Evolutionary conservation across 2,113 vertebrate genomes (phyloP).

Genomic region (Cynopterus brachyotis): DNA sequence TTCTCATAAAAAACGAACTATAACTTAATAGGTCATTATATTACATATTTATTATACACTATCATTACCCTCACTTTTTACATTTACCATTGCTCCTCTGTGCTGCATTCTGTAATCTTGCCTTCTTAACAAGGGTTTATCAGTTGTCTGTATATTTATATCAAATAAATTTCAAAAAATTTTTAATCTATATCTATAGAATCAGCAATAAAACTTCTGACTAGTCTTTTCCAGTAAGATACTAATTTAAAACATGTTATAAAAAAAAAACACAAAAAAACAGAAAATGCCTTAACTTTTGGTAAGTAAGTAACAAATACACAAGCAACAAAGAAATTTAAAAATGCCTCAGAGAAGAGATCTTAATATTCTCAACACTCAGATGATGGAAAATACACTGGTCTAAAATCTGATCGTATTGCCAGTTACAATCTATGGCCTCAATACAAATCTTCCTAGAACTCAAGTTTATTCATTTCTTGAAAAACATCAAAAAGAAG

Average conservation of each 20-base stretch:
- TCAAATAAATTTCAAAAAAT: slow-evolving; percentile 14
- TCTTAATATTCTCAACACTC: not conserved
- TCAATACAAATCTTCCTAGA: not conserved
- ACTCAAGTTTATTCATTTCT: not conserved
- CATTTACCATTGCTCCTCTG: not conserved
- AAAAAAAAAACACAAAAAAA: not conserved
- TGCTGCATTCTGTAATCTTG: not conserved
- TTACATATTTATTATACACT: not conserved
- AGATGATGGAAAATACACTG: not conserved
- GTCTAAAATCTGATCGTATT: not conserved
- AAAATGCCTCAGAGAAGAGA: not conserved
- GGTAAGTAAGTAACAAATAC: not conserved
- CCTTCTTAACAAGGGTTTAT: not conserved
- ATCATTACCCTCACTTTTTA: not conserved
- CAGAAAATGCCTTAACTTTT: not conserved
- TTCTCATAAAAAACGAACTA: slow-evolving; percentile 1
- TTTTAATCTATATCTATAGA: not conserved
- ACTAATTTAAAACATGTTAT: not conserved
- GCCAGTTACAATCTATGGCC: not conserved
- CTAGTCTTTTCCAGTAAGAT: not conserved
- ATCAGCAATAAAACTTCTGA: not conserved
- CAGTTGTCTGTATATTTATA: not conserved
- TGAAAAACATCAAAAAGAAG: not conserved
- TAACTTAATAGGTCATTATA: not conserved
- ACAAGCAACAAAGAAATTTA: slow-evolving; percentile 34